Evolutionary conservation across 2,797 vertebrate genomes (phyloP).

Genomic region (Melanitta fusca): DNA sequence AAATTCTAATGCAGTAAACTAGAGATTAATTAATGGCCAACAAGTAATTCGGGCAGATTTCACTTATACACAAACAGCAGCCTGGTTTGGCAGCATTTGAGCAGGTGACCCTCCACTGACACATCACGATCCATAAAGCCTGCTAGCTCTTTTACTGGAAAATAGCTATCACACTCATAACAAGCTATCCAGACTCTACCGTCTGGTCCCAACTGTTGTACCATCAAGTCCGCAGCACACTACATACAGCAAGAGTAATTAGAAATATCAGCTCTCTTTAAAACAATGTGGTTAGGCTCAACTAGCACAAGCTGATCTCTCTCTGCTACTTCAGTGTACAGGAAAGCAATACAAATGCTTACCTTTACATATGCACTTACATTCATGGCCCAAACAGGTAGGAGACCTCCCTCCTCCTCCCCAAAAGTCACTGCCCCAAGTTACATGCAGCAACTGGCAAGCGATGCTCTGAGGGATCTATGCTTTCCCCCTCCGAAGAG

Average conservation of each 20-base stretch:
- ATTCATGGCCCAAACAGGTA: neutral
- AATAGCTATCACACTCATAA: neutral
- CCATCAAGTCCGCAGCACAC: accelerated
- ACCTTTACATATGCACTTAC: neutral
- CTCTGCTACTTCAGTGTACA: neutral
- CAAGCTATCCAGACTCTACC: neutral
- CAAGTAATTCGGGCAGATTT: neutral
- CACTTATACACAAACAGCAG: neutral
- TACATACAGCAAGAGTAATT: neutral
- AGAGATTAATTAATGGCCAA: neutral
- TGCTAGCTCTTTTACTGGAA: neutral
- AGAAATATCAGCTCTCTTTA: neutral
- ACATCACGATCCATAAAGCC: neutral
- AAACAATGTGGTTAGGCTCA: neutral
- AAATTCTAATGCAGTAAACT: neutral
- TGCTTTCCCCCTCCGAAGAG: neutral
- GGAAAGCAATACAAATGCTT: neutral
- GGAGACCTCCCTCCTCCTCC: neutral
- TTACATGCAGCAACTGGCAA: neutral
- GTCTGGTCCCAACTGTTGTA: neutral
- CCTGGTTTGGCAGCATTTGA: neutral
- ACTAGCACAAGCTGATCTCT: neutral
- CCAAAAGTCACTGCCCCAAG: neutral
- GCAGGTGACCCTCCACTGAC: neutral
- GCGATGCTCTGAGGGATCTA: neutral